These are phyloP conservation scores for Phlogophora meticulosa DNA, from an alignment of 2,888 invertebrate species.

Conservation along the genomic window DNA sequence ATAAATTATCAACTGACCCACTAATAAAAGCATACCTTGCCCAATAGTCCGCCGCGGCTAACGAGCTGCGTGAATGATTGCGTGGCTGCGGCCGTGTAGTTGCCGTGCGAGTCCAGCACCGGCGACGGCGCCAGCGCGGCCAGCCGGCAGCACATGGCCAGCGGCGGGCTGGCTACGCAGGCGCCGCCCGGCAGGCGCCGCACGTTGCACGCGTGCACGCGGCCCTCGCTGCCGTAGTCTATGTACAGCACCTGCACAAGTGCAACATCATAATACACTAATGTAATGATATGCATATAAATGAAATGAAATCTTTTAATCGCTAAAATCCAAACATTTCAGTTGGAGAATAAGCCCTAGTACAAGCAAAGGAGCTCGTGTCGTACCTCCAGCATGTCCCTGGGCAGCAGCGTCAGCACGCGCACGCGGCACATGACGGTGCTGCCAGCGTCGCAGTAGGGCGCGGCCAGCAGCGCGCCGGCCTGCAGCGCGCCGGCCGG, in stretches of 20 bases:
- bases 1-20: too few species aligned
- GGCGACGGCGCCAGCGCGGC: constrained; percentile 93
- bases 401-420: constrained; percentile 80
- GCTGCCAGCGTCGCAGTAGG: constrained; percentile 81
- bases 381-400: constrained; percentile 80
- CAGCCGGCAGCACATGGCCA: constrained; percentile 92
- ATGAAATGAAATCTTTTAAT: too few species aligned
- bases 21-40: constrained; percentile 85
- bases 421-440: constrained; percentile 89
- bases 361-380: too few species aligned
- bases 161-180: constrained; percentile 86
- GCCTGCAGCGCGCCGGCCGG: constrained; percentile 71
- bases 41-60: constrained; percentile 79
- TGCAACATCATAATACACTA: too few species aligned
- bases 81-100: constrained; percentile 92
- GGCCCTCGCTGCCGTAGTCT: constrained; percentile 93
- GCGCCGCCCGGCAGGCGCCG: constrained; percentile 78
- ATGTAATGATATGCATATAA: too few species aligned
- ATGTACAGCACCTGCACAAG: constrained; percentile 93
- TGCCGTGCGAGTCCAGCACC: constrained; percentile 89
- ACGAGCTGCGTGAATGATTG: constrained; percentile 90
- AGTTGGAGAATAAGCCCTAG: too few species aligned
- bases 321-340: too few species aligned
- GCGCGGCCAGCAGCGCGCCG: constrained; percentile 92
- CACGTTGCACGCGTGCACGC: constrained; percentile 85